Base-by-base conservation (phyloP, 2,888 invertebrate species). In the Acrobasis suavella region DNA sequence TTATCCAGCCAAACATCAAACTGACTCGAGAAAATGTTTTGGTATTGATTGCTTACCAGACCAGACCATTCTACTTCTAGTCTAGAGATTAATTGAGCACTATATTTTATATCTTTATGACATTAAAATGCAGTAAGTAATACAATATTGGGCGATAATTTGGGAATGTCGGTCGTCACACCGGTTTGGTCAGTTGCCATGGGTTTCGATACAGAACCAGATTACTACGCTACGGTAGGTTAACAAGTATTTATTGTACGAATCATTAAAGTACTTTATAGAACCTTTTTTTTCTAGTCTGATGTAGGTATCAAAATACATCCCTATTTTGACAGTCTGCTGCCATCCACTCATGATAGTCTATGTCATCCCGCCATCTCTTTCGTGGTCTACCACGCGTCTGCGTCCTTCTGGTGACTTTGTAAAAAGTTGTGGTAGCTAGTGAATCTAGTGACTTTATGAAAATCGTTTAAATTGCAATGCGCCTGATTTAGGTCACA, bases 201-300 rank as follows among this genome's bases (percentile, higher is more conserved):
- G 42, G 42, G 56, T 42, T 42, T 56, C 56, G 17, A 56, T 56
- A 56, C 55, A 38, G 38, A 39, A 55, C 38, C 55, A 55, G 55
- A 55, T 42, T 42, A 42, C 42, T 69, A 66, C 74, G 73, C 70
- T 37, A 37, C 38, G 22, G 22, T 22, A 22, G 2, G 22, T 22
- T 22, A 22, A 22, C 22, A 22, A 22, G 1, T 22, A 22, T 22
- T 22, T 22, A 22, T 22, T 22, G 22, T 3, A 16, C 54, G 38
- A 52, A 54, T 39, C 54, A 54, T 5, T 32, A 32, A n/a, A 8
- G 52, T 32, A 52, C 22, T 3, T 22, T 22, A n/a, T n/a, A n/a
- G n/a, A n/a, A n/a, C n/a, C n/a, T n/a, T n/a, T n/a, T n/a, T n/a
- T n/a, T 22, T 22, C 22, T 22, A 2, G 22, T 22, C 22, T n/a